Conservation (phyloP, 2,888 invertebrate species). For the Lasioglossum leucozonium region DNA sequence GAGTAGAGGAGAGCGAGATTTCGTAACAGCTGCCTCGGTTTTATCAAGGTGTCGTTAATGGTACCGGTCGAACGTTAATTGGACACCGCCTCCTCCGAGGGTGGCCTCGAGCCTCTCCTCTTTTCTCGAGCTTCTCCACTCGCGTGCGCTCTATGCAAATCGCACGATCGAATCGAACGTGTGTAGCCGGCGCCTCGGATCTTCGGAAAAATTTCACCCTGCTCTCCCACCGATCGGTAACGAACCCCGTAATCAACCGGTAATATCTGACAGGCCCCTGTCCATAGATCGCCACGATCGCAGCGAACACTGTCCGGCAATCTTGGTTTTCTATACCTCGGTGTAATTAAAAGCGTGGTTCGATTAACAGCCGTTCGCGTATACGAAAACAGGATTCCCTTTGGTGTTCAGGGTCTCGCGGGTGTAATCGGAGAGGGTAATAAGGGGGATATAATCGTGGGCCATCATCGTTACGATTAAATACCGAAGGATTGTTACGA, state of each 20-base stretch:
- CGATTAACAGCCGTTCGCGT: background rate
- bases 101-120: background rate
- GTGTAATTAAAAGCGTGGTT: slow-evolving; percentile 26
- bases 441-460: slow-evolving; percentile 21
- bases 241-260: background rate
- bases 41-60: slow-evolving; percentile 12
- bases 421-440: slow-evolving; percentile 18
- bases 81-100: slow-evolving; percentile 8
- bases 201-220: background rate
- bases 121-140: background rate
- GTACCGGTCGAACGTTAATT: slow-evolving; percentile 2
- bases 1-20: background rate
- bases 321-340: background rate
- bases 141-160: background rate
- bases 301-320: background rate
- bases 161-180: background rate
- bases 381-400: background rate
- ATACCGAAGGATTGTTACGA: slow-evolving; percentile 24
- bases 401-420: background rate
- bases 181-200: background rate
- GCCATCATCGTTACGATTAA: slow-evolving; percentile 36
- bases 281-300: background rate
- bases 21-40: background rate
- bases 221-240: background rate
- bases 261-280: background rate